Evolutionary conservation across 2,797 vertebrate genomes (phyloP).

Genomic region (Intellagama lesueurii): DNA sequence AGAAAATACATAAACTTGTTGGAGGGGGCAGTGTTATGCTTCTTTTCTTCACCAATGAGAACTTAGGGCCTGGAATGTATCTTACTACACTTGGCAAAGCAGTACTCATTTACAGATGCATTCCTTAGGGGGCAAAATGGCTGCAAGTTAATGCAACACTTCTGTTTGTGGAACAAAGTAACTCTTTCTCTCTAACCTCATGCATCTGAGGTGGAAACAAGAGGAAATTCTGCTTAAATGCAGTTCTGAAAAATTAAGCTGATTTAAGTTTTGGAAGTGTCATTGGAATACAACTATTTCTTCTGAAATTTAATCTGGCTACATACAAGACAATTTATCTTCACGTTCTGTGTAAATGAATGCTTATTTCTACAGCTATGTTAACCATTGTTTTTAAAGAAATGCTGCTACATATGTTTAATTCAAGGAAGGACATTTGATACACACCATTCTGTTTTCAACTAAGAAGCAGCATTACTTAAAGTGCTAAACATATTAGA

Average conservation of each 20-base stretch:
- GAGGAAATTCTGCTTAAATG: conserved; percentile 7
- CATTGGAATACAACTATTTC: conserved; percentile 23
- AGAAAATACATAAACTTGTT: not conserved
- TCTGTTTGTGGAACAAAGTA: conserved; percentile 38
- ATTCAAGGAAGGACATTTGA: conserved; percentile 67
- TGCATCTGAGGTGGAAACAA: conserved; percentile 43
- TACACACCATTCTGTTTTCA: conserved; percentile 78
- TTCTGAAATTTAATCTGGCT: not conserved
- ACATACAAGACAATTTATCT: not conserved
- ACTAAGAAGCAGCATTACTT: conserved; percentile 81
- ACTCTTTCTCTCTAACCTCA: conserved; percentile 46
- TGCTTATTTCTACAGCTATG: accelerated
- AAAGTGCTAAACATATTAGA: conserved; percentile 63
- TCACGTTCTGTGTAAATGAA: not conserved
- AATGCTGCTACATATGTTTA: not conserved
- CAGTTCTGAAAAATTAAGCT: conserved; percentile 40
- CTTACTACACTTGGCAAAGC: conserved; percentile 11
- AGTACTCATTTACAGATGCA: not conserved
- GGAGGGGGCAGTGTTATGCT: not conserved
- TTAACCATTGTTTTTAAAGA: not conserved
- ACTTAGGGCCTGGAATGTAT: not conserved
- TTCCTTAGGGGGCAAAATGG: conserved; percentile 15
- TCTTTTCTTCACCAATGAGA: conserved; percentile 15
- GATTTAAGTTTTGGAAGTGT: conserved; percentile 25
- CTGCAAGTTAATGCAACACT: conserved; percentile 38